Base-by-base conservation (phyloP, 2,797 vertebrate genomes). In the Dallia pectoralis region DNA sequence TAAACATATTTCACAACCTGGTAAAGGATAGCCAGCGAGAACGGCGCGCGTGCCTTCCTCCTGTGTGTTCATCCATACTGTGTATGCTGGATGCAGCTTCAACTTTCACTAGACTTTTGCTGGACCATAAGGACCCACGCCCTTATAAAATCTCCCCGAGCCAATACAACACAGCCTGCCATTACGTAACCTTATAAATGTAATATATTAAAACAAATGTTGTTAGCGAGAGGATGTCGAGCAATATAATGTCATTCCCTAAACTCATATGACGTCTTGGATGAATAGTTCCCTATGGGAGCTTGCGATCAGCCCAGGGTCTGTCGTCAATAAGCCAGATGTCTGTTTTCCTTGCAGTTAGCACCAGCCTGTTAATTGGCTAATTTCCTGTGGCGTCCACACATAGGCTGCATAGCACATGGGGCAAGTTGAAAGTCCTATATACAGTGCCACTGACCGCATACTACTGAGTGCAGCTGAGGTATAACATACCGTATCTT, bases 331-430 rank as follows among this genome's bases (percentile, higher is more conserved):
- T 19, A 65, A 66, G 64, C 64, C 49, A 72, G 73, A 70, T 74
- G 79, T 67, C 62, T 79, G 32, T 53, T 47, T 29, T 65, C 73
- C 71, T 64, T 71, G 68, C 72, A 70, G 79, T 82, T 77, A 82
- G 69, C 81, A 77, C 77, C 71, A 65, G 70, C 63, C 29, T 59
- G 53, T 69, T 80, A 79, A 79, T 79, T 77, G 77, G 70, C 70
- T 33, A 71, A 73, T 63, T 73, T 69, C 77, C 66, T 72, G 74
- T 69, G 68, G 70, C 67, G 74, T 36, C 70, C 73, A 72, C 67
- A 70, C 51, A 40, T 65, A 36, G 29, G 18, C 29, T 19, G 32
- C 18, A 33, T 19, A 36, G 32, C 63, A 65, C 18, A 0, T 16
- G 1, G 18, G 61, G 71, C 56, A 44, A 69, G 53, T 70, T 25